Percentiles rank a stretch among this genome's conserved stretches.
phyloP scores from a whole-genome alignment of 2,888 invertebrate genomes.

The Copidosoma aretas region DNA sequence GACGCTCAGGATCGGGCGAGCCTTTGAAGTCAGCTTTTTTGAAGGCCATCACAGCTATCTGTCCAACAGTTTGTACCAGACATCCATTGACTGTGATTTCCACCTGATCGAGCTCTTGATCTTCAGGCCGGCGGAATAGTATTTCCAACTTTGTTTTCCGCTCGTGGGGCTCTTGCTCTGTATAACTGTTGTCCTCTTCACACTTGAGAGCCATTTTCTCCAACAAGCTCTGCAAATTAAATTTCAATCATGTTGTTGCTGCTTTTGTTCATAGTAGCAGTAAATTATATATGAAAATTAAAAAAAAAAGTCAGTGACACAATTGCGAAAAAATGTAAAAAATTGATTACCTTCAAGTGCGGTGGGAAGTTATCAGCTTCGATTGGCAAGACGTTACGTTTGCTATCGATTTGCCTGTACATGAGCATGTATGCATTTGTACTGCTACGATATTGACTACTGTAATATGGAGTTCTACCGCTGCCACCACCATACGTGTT shows the following conservation, averaged over 20 bases:
- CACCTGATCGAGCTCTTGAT: constrained; percentile 60
- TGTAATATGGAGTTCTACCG: constrained; percentile 69
- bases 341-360: constrained; percentile 68
- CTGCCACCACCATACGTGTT: constrained; percentile 82
- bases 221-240: too few species aligned
- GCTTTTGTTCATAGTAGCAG: neutral
- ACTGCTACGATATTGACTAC: constrained; percentile 78
- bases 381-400: constrained; percentile 71
- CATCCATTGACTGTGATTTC: constrained; percentile 64
- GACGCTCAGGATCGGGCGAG: constrained; percentile 69
- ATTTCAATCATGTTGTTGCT: neutral
- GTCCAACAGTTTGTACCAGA: constrained; percentile 65
- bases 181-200: too few species aligned
- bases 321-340: neutral
- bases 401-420: constrained; percentile 78
- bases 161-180: too few species aligned
- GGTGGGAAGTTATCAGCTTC: constrained; percentile 75
- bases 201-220: too few species aligned
- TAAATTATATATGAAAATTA: too few species aligned
- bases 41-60: constrained; percentile 69
- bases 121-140: too few species aligned
- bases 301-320: too few species aligned
- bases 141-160: too few species aligned
- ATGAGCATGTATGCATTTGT: constrained; percentile 92
- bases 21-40: constrained; percentile 67